Percentiles rank a stretch among this genome's conserved stretches.
These are phyloP conservation scores for Catostylus mosaicus DNA, from an alignment of 30 jellyfish, hydroid and myxozoan species.

Conservation along the genomic window DNA sequence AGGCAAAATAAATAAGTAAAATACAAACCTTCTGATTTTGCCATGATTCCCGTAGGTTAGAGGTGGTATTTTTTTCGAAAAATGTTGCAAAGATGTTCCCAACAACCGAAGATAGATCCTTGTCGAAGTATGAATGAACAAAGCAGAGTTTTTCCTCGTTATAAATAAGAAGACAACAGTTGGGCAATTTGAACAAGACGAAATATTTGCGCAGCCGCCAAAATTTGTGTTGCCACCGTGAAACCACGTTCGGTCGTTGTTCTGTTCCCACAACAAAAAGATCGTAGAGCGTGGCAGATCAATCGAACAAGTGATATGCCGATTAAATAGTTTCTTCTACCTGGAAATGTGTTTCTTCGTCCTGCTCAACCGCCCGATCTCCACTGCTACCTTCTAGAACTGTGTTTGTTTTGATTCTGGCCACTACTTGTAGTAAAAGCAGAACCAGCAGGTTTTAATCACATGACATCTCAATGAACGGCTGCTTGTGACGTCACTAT, in stretches of 20 bases:
- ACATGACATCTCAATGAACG: constrained; percentile 48
- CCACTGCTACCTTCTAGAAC: not conserved
- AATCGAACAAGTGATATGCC: not conserved
- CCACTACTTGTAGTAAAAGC: not conserved
- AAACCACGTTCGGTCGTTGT: constrained; percentile 17
- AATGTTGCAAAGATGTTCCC: not conserved
- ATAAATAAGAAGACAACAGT: constrained; percentile 5
- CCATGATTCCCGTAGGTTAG: constrained; percentile 10
- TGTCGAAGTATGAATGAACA: not conserved
- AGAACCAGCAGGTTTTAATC: not conserved
- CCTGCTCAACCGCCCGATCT: not conserved
- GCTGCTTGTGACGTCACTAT: not conserved
- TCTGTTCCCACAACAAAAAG: not conserved
- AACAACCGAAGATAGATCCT: too few relatives aligned
- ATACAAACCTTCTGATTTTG: constrained; percentile 29
- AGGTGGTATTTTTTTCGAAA: not conserved
- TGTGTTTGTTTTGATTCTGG: not conserved
- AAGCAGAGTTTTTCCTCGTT: constrained; percentile 6
- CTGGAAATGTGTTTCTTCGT: not conserved
- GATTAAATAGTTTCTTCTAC: not conserved
- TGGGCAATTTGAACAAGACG: not conserved
- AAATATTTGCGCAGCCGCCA: constrained; percentile 36
- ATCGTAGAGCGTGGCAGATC: constrained; percentile 8
- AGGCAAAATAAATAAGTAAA: not conserved
- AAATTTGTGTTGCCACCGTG: constrained; percentile 14